Base-by-base conservation (phyloP, 2,888 invertebrate species). In the Drosophila merina region DNA sequence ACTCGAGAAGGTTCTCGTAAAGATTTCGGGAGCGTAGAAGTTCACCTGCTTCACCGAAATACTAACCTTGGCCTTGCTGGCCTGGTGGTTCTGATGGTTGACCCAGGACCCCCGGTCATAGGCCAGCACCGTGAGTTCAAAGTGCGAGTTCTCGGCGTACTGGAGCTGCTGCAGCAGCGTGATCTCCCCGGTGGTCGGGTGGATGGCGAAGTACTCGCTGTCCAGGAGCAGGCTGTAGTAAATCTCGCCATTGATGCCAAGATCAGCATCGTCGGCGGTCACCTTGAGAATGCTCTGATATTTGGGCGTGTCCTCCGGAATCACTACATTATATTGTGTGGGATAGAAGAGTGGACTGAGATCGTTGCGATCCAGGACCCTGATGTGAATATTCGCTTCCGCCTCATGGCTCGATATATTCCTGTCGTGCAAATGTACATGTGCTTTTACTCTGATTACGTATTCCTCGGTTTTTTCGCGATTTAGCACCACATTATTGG, bases 181-280 rank as follows among this genome's bases (percentile, higher is more conserved):
- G 67, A 99, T 94, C 28, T 96, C 94, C 8, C 99, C 99, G 49
- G 96, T 96, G 57, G 97, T 96, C 1, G 98, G 98, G 92, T 99
- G 98, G 62, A 99, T 95, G 36, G 97, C 96, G 91, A 99, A 99
- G 84, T 95, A 95, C 88, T 96, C 95, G 47, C 95, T 96, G 64
- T 94, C 93, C 79, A 96, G 95, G 52, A 94, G 93, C 86, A 99
- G 95, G 91, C 97, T 98, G 92, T 98, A 99, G 92, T 99, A 99
- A 82, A 99, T 97, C 93, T 99, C 98, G 0, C 98, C 98, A 91
- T 99, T 99, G 83, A 97, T 93, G 2, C 99, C 99, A 36, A 97
- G 93, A 91, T 99, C 99, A 3, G 99, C 98, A 92, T 99, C 99
- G 88, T 97, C 98, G 0, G 99, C 99, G 36, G 95, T 93, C 54